Evolutionary conservation across 2,797 vertebrate species (phyloP), one percentile per base, ranked within the genome.

Genomic region (Smutsia temminckii): DNA sequence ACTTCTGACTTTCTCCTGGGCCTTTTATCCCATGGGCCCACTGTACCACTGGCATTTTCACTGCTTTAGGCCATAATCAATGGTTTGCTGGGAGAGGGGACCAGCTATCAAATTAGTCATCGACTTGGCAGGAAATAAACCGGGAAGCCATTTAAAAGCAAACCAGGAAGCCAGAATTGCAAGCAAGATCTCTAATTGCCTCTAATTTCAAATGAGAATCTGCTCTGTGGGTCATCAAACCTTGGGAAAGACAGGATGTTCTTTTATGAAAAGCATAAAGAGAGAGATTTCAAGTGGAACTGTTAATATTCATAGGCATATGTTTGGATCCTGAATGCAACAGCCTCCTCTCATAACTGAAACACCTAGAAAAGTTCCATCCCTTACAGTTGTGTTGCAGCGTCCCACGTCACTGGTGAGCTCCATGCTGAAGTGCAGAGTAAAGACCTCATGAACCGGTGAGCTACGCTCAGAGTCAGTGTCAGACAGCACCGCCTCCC

Each of bases 151-250:
- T 71, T 42, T 83, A 7, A 53, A 64, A 64, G 61, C 5, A 46
- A 29, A 78, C 32, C 49, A 55, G 84, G 17, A 14, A 80, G 9
- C 63, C 29, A 79, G 29, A 1, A 64, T 3, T 10, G 6, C 14
- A 89, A 77, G n/a, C 68, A 85, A 91, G 94, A 86, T 11, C 84
- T 91, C 63, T 94, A 88, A 97, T 92, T 93, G 81, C 91, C 96
- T 97, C 83, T 95, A 93, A 90, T 42, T 95, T 85, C 64, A 89
- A 96, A 90, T 37, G 55, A 96, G 94, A 96, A 93, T 90, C 51
- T 77, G 80, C n/a, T 96, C 89, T 86, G 85, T 92, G 94, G 97
- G 96, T 81, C 80, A 88, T 95, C 81, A 95, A 57, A 91, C 55
- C 46, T 61, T 87, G 88, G 93, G 79, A 89, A 29, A 88, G 89